Evolutionary conservation across 2,113 vertebrate species (phyloP).

Genomic region (Myxocyprinus asiaticus): DNA sequence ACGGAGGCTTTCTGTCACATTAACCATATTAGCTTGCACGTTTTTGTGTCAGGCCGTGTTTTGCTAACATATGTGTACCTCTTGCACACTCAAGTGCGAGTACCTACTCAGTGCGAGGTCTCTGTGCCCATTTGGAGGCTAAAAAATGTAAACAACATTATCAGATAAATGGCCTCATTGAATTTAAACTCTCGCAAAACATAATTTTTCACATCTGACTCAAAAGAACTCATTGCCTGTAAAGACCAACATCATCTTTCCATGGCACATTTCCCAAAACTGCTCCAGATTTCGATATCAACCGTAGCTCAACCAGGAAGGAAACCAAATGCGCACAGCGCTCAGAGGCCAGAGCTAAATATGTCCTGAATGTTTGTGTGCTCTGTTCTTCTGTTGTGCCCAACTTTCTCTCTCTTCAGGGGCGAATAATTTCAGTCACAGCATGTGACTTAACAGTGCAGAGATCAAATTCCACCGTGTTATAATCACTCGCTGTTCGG

Average conservation of each 20-base stretch:
- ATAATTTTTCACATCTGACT: slow-evolving; percentile 21
- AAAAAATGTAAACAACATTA: slow-evolving; percentile 40
- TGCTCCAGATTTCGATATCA: slow-evolving; percentile 12
- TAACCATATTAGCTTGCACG: background rate
- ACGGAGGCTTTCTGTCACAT: background rate
- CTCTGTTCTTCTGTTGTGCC: slow-evolving; percentile 13
- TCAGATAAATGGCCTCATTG: slow-evolving; percentile 31
- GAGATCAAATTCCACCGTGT: slow-evolving; percentile 37
- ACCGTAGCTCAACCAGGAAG: slow-evolving; percentile 31
- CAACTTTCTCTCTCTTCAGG: slow-evolving; percentile 19
- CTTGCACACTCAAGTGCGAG: background rate
- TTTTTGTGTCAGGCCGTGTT: background rate
- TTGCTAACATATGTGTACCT: slow-evolving; percentile 7
- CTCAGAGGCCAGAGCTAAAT: slow-evolving; percentile 9
- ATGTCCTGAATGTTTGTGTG: slow-evolving; percentile 22
- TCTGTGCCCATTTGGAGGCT: slow-evolving; percentile 18
- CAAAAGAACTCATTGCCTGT: slow-evolving; percentile 27
- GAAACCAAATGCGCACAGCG: slow-evolving; percentile 17
- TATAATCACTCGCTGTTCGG: slow-evolving; percentile 29
- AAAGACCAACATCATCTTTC: slow-evolving; percentile 25
- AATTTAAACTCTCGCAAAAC: slow-evolving; percentile 13
- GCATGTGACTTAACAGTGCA: slow-evolving; percentile 31
- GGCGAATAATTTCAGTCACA: slow-evolving; percentile 37
- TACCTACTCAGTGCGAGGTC: background rate
- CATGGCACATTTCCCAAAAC: slow-evolving; percentile 28